Base-by-base conservation (phyloP, 2,888 invertebrate species). In the Scaptomyza reducta region DNA sequence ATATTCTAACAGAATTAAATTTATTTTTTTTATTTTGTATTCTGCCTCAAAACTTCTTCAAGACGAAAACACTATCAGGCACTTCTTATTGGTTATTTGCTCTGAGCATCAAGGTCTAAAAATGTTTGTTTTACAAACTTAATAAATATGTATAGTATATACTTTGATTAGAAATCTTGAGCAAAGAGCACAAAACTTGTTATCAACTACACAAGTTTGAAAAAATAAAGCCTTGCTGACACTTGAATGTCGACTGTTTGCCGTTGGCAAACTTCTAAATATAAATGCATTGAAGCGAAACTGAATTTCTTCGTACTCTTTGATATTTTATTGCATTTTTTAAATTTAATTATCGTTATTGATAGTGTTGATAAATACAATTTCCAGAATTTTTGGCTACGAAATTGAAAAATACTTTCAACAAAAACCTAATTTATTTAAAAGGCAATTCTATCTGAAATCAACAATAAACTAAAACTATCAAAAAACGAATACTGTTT, bases 1-100 rank as follows among this genome's bases (percentile, higher is more conserved):
- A 71, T 74, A 71, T 77, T 47, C 66, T 73, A 60, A 65, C 68
- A 70, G 77, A 82, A 76, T 79, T 70, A 70, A 76, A 72, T 79
- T 65, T 79, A 66, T 74, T 16, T 79, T 65, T 79, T 69, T 74
- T 16, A n/a, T 33, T n/a, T 9, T 13, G 29, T 18, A 18, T 31
- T 0, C 6, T 33, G 13, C 33, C 11, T 33, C 4, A 33, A 33
- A 13, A 33, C 13, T 38, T 38, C n/a, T n/a, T 10, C n/a, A 9
- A 35, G 10, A n/a, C 33, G 33, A 22, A 10, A 49, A 9, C 33
- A 1, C 22, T 14, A 9, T 25, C 14, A 35, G 11, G 6, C 11
- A 16, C 2, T 25, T 50, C 22, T 35, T 35, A 11, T 50, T 50
- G 50, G 38, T 25, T 25, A 9, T 50, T 35, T 50, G 14, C 18